phyloP scores from a whole-genome alignment of 2,797 vertebrate species.

The Lepidocolaptes lacrymiger region DNA sequence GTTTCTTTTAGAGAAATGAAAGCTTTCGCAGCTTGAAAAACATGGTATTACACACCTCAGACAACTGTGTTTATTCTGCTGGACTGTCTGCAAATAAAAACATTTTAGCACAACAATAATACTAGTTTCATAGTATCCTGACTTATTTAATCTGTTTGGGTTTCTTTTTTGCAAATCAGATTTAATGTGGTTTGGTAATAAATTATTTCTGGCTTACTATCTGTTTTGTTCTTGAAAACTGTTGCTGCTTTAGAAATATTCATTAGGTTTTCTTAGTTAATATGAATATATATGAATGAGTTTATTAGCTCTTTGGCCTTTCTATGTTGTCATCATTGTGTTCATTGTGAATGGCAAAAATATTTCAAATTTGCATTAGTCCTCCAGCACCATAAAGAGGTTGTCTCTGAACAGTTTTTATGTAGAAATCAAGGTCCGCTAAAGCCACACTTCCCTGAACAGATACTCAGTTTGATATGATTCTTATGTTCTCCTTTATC shows the following conservation, averaged over 20 bases:
- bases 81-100: not conserved
- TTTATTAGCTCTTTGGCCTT: not conserved
- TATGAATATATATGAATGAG: not conserved
- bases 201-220: not conserved
- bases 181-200: not conserved
- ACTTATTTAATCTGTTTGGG: not conserved
- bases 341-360: not conserved
- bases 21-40: not conserved
- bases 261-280: not conserved
- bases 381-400: not conserved
- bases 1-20: not conserved
- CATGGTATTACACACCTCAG: not conserved
- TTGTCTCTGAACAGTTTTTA: not conserved
- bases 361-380: not conserved
- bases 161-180: not conserved
- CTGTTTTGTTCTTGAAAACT: not conserved
- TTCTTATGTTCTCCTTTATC: not conserved
- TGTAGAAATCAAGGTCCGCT: not conserved
- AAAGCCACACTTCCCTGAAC: not conserved
- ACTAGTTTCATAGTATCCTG: not conserved
- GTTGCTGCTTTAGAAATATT: not conserved
- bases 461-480: not conserved
- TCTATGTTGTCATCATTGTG: not conserved
- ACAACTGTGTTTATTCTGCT: not conserved
- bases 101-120: not conserved